phyloP scores from a whole-genome alignment of 2,113 vertebrate genomes.

The Peucedramus taeniatus region DNA sequence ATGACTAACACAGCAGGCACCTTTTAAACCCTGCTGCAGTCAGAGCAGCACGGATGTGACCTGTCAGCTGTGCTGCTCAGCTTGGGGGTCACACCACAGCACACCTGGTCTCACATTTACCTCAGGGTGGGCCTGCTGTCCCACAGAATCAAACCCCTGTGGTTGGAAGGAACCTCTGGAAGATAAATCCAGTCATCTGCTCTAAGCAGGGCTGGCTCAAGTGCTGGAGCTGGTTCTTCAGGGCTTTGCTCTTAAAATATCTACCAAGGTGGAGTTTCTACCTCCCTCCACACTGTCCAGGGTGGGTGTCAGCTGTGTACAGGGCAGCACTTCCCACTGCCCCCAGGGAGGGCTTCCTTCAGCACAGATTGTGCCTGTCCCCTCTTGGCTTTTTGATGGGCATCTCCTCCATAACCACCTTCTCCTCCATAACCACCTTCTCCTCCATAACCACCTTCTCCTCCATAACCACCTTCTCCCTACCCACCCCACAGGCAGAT shows the following conservation, averaged over 20 bases:
- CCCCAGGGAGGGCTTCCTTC: not conserved
- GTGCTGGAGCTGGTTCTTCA: not conserved
- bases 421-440: not conserved
- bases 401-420: not conserved
- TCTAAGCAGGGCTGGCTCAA: not conserved
- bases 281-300: not conserved
- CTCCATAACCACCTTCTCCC: not conserved
- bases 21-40: not conserved
- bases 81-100: not conserved
- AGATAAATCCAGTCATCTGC: not conserved
- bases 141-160: not conserved
- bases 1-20: not conserved
- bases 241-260: not conserved
- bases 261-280: not conserved
- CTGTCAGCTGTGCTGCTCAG: not conserved
- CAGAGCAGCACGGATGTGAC: not conserved
- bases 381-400: not conserved
- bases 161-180: not conserved
- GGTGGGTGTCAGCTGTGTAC: not conserved
- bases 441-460: not conserved
- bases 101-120: not conserved
- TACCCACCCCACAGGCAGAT: not conserved
- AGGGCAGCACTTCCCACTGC: not conserved
- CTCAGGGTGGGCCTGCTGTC: not conserved
- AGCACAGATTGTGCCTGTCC: not conserved